phyloP scores from a whole-genome alignment of 1,140 invertebrate species.

The Doryteuthis pealeii region DNA sequence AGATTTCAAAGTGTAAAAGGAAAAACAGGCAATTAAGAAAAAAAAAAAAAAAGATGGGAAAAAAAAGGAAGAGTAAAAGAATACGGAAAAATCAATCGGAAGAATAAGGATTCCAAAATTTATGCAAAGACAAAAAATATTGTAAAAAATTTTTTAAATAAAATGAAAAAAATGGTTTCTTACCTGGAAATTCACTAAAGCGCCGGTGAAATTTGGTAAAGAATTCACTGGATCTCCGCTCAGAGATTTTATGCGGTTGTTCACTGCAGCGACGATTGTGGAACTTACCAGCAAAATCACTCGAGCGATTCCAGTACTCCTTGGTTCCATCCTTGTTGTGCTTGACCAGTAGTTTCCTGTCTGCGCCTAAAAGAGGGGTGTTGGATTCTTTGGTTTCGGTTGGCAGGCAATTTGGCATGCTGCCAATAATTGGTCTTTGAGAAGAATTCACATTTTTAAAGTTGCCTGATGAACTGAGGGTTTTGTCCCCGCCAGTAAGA shows the following conservation, averaged over 20 bases:
- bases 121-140: too few species aligned
- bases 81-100: too few species aligned
- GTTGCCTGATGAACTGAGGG: background rate
- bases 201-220: background rate
- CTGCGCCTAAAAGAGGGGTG: background rate
- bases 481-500: background rate
- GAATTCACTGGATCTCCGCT: slow-evolving; percentile 1
- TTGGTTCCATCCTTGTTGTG: slow-evolving; percentile 12
- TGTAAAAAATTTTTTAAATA: too few species aligned
- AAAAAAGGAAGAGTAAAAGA: too few species aligned
- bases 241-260: slow-evolving; percentile 11
- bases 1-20: too few species aligned
- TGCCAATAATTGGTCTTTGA: slow-evolving; percentile 25
- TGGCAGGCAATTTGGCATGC: slow-evolving; percentile 12
- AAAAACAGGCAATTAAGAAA: too few species aligned
- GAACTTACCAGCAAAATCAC: slow-evolving; percentile 17
- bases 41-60: too few species aligned
- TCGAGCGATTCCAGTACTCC: background rate
- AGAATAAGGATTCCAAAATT: too few species aligned
- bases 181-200: slow-evolving; percentile 4
- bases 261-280: slow-evolving; percentile 9
- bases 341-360: background rate
- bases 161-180: background rate
- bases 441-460: slow-evolving; percentile 18
- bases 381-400: slow-evolving; percentile 17